These are phyloP conservation scores for Ctenopoma kingsleyae DNA, from an alignment of 2,797 vertebrate species.

Conservation along the genomic window DNA sequence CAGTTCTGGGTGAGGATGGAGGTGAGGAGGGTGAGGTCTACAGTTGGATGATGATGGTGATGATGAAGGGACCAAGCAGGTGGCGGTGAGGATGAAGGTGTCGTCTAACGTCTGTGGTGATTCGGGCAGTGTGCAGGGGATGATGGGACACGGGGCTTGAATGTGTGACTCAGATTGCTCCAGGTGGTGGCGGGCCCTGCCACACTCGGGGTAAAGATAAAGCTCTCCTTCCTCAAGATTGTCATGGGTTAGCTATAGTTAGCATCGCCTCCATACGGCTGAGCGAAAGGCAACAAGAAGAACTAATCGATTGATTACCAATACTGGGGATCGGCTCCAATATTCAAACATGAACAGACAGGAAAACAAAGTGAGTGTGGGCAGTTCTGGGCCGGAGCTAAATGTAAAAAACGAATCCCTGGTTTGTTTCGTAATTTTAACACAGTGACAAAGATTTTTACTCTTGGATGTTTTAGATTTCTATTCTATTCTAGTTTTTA, in stretches of 20 bases:
- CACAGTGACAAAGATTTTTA: conserved; percentile 4
- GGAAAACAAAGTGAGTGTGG: neutral
- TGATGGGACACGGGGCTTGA: conserved; percentile 32
- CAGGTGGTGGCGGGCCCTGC: neutral
- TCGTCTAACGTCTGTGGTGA: conserved; percentile 37
- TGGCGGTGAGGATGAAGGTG: conserved; percentile 3
- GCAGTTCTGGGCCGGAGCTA: neutral
- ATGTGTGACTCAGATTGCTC: conserved; percentile 60
- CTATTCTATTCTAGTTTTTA: conserved; percentile 15
- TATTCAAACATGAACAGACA: conserved; percentile 12
- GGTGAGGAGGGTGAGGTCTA: neutral
- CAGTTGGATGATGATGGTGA: conserved; percentile 6
- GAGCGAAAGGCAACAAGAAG: conserved; percentile 37
- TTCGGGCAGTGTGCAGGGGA: conserved; percentile 45
- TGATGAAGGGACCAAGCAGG: conserved; percentile 11
- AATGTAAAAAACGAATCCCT: conserved; percentile 11
- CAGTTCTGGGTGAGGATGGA: conserved; percentile 58
- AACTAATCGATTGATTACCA: conserved; percentile 7
- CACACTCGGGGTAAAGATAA: conserved; percentile 25
- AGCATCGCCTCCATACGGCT: conserved; percentile 48
- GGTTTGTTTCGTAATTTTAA: conserved; percentile 24
- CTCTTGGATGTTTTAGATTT: neutral
- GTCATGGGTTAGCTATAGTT: conserved; percentile 43
- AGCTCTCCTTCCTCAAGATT: conserved; percentile 64
- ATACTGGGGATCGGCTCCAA: neutral